Base-by-base conservation (phyloP, 2,888 invertebrate genomes). In the Poecilobothrus nobilitatus region DNA sequence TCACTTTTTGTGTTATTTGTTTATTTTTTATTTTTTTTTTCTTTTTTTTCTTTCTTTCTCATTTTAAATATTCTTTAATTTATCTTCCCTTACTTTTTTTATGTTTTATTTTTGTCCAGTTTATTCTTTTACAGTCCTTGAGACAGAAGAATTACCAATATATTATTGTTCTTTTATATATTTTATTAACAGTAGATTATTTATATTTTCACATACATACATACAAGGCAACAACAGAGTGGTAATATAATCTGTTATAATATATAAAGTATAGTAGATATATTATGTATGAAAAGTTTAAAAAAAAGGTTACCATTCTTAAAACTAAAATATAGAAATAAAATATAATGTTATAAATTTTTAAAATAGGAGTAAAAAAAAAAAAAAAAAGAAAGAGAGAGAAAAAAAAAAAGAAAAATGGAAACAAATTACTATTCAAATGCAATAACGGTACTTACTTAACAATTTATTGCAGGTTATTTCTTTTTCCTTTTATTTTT, bases 391-490 rank as follows among this genome's bases (percentile, higher is more conserved):
- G 18, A 18, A n/a, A 53, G 1, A 18, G 18, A 18, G 6, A 53
- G 53, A 53, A 53, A 12, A 18, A 12, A 18, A 18, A 18, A 44
- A 44, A 44, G 6, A 44, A n/a, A 53, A 53, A 53, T 9, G 53
- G 18, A 53, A 18, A 53, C 9, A 53, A 12, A 18, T 53, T 53
- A 53, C 53, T 53, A 53, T 53, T 53, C 53, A 53, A 53, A 53
- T 53, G 53, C 53, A 53, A 53, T 53, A 53, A 53, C 53, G 53
- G 53, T 53, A 53, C 53, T 53, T 53, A 53, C 18, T 53, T 53
- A 53, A 53, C 53, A 53, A 53, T 53, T 53, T 53, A 53, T 53
- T 53, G 53, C 53, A 53, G 18, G 53, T 53, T 53, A 53, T 53
- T 53, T 53, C 53, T 15, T 53, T 53, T 53, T 53, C 18, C 18